These are phyloP conservation scores for Mnemiopsis leidyi DNA, from an alignment of 37 sponge, comb jelly and placozoan species.

Conservation along the genomic window DNA sequence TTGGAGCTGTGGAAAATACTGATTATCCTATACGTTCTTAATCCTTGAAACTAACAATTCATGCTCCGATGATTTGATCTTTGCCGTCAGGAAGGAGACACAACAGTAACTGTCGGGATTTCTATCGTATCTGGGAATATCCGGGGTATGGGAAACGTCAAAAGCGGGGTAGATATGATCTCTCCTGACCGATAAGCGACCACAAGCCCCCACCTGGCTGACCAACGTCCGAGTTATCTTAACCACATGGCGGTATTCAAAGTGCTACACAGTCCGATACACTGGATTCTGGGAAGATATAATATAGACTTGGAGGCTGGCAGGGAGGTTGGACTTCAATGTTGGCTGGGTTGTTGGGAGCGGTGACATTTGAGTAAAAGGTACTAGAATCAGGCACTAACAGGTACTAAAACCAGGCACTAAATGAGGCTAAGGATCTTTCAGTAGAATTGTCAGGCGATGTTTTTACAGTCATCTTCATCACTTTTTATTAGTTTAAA, in stretches of 20 bases:
- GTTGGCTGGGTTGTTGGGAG: not conserved
- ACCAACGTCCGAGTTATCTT: not conserved
- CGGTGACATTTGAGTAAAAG: not conserved
- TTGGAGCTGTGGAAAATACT: no score
- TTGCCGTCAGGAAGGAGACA: not conserved
- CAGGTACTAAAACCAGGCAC: no score
- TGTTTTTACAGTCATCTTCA: not conserved
- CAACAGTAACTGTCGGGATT: not conserved
- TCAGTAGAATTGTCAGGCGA: not conserved
- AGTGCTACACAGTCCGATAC: no score
- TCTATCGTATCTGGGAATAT: not conserved
- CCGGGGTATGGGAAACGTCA: not conserved
- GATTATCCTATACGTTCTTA: not conserved
- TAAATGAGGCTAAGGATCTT: no score
- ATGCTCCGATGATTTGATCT: not conserved
- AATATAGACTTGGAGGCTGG: no score
- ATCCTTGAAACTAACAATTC: not conserved
- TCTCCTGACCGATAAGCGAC: not conserved
- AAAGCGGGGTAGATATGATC: not conserved
- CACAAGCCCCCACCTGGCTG: not conserved
- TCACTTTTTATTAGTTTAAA: not conserved
- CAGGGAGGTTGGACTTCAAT: no score
- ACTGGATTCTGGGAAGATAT: no score
- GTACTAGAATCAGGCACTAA: not conserved
- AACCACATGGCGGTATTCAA: not conserved